Evolutionary conservation across 2,888 invertebrate species (phyloP).

Genomic region (Ellobium chinense): DNA sequence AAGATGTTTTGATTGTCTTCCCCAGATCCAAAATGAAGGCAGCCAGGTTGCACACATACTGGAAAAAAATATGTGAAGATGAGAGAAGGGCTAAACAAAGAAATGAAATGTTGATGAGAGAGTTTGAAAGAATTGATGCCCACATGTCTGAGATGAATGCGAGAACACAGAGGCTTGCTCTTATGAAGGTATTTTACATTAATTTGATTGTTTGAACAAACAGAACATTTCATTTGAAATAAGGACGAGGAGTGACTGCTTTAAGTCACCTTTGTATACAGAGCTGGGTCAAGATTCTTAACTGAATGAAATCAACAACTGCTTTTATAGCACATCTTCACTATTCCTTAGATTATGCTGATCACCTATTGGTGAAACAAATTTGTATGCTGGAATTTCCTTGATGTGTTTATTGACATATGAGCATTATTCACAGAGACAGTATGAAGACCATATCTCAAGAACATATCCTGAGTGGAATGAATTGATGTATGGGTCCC

Average conservation of each 20-base stretch:
- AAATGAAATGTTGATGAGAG: slow-evolving; percentile 72
- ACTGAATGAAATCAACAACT: no score
- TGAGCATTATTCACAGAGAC: no score
- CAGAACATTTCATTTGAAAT: no score
- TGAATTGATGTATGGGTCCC: slow-evolving; percentile 51
- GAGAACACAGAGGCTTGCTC: slow-evolving; percentile 68
- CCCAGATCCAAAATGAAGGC: slow-evolving; percentile 72
- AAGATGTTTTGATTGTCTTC: no score
- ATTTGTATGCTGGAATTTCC: no score
- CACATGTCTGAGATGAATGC: slow-evolving; percentile 67
- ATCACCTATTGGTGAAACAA: no score
- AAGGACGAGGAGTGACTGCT: no score
- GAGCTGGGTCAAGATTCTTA: no score
- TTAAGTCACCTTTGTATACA: no score
- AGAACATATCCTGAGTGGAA: slow-evolving; percentile 75
- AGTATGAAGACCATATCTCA: slow-evolving; percentile 74
- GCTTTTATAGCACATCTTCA: no score
- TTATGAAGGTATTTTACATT: slow-evolving; percentile 67
- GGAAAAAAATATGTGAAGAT: slow-evolving; percentile 77
- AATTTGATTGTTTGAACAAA: not conserved
- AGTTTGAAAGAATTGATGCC: slow-evolving; percentile 73
- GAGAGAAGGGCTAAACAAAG: slow-evolving; percentile 72
- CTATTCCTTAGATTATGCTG: no score
- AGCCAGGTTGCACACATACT: slow-evolving; percentile 72
- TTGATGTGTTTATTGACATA: no score